These are phyloP conservation scores for Zosterops borbonicus DNA, from an alignment of 2,113 vertebrate species.

Conservation along the genomic window DNA sequence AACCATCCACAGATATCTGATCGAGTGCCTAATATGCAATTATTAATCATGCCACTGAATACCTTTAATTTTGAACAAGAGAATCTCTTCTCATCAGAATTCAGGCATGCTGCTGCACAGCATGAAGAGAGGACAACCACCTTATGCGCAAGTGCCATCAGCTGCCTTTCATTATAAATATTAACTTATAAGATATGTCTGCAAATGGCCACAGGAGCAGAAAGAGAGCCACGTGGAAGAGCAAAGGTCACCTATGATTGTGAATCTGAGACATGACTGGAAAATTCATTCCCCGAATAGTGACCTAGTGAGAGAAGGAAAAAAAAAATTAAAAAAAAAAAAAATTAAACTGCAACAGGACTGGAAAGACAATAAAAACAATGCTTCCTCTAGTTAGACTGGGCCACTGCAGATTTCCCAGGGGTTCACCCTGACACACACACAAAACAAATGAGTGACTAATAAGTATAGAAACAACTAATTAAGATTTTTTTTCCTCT, in stretches of 20 bases:
- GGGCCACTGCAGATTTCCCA: background rate
- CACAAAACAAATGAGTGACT: background rate
- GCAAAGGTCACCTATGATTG: constrained; percentile 3
- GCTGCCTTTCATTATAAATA: constrained; percentile 39
- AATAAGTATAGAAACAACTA: background rate
- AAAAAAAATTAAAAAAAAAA: background rate
- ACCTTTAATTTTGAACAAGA: background rate
- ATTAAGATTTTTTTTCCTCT: background rate
- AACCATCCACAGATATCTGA: background rate
- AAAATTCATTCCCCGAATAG: constrained; percentile 30
- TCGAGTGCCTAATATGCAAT: background rate
- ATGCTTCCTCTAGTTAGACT: background rate
- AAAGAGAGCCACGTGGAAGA: background rate
- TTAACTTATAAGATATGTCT: background rate
- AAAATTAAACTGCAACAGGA: background rate
- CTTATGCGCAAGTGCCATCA: background rate
- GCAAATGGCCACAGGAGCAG: constrained; percentile 16
- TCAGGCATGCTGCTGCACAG: background rate
- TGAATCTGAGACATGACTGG: constrained; percentile 20
- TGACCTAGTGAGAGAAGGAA: background rate
- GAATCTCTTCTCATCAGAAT: constrained; percentile 15
- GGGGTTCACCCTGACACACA: background rate
- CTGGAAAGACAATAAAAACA: background rate
- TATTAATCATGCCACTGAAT: background rate
- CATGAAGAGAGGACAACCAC: background rate